A percentile compares a stretch with the other conserved stretches of the same genome.
Evolutionary conservation across 2,797 vertebrate species (phyloP).

Genomic region (Tachyglossus aculeatus): DNA sequence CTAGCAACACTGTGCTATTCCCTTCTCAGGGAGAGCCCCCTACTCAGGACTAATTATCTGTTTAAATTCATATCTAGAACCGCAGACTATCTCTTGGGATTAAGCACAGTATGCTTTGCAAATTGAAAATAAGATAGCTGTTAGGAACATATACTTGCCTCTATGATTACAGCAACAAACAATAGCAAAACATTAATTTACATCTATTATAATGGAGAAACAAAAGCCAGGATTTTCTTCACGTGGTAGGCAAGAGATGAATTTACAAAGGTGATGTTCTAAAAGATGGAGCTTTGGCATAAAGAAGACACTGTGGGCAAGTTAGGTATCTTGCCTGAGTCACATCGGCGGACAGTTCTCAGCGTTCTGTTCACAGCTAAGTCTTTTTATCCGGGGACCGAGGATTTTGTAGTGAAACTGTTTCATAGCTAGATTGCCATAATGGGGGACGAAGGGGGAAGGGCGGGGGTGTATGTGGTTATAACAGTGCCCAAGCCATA

Average conservation of each 20-base stretch:
- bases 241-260: constrained; percentile 46
- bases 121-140: constrained; percentile 88
- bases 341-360: constrained; percentile 46
- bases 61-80: constrained; percentile 85
- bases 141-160: constrained; percentile 78
- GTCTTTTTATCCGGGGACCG: constrained; percentile 54
- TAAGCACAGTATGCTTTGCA: constrained; percentile 82
- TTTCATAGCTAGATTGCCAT: constrained; percentile 19
- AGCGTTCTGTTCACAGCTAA: constrained; percentile 42
- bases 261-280: constrained; percentile 59
- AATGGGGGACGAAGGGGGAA: constrained; percentile 26
- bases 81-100: constrained; percentile 79
- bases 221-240: constrained; percentile 58
- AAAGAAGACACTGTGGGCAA: constrained; percentile 37
- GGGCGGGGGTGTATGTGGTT: constrained; percentile 17
- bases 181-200: constrained; percentile 82
- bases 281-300: constrained; percentile 19
- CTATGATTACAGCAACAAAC: constrained; percentile 78
- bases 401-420: constrained; percentile 14
- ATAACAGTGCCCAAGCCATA: constrained; percentile 47
- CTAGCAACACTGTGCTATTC: constrained; percentile 62
- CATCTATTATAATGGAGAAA: constrained; percentile 73
- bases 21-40: constrained; percentile 70
- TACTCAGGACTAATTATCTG: constrained; percentile 84
- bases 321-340: neutral